Evolutionary conservation across 1,140 invertebrate genomes (phyloP).

Genomic region (Calliphora vicina): DNA sequence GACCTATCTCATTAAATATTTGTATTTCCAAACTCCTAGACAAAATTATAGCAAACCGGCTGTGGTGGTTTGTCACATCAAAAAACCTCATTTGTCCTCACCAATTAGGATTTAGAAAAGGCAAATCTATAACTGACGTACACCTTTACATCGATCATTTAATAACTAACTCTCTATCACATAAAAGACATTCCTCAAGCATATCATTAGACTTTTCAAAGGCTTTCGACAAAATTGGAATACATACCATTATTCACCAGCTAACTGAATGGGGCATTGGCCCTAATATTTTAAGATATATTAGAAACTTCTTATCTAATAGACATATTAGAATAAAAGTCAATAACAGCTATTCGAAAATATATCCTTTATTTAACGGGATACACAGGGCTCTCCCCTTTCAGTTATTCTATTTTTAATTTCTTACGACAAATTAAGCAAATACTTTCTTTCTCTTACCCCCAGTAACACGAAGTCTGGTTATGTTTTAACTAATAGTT

Average conservation of each 20-base stretch:
- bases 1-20: too few relatives aligned
- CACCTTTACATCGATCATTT: too few relatives aligned
- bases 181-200: background rate
- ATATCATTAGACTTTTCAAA: background rate
- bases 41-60: too few relatives aligned
- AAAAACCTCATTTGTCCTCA: too few relatives aligned
- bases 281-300: background rate
- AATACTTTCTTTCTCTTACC: background rate
- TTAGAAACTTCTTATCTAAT: background rate
- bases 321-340: background rate
- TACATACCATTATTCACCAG: too few relatives aligned
- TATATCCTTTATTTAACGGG: background rate
- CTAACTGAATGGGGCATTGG: background rate
- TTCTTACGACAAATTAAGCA: background rate
- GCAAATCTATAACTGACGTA: too few relatives aligned
- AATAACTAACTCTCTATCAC: background rate
- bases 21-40: too few relatives aligned
- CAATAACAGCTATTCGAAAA: background rate
- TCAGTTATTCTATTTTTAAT: too few relatives aligned
- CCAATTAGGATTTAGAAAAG: too few relatives aligned
- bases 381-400: background rate
- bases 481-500: too few relatives aligned
- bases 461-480: too few relatives aligned
- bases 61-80: too few relatives aligned
- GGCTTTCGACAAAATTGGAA: background rate